Evolutionary conservation across 2,113 vertebrate genomes (phyloP).

Genomic region (Hippolais icterina): DNA sequence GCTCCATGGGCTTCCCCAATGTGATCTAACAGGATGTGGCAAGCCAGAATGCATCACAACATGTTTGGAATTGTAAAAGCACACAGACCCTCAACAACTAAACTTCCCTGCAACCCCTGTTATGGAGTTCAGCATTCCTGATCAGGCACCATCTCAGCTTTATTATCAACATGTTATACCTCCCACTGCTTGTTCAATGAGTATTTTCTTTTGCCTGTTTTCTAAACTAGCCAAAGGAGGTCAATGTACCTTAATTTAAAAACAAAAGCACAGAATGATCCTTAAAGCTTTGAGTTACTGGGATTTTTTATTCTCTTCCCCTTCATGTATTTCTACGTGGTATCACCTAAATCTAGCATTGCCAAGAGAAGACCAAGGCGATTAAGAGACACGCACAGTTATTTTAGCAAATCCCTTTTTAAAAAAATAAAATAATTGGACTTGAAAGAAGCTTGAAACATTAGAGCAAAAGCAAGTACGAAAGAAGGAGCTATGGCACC

Average conservation of each 20-base stretch:
- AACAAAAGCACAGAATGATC: neutral
- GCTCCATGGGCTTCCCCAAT: neutral
- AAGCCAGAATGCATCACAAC: neutral
- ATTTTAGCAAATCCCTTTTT: neutral
- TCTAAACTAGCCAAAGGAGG: neutral
- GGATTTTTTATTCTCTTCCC: neutral
- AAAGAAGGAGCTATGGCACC: neutral
- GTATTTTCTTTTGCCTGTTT: neutral
- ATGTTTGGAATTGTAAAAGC: neutral
- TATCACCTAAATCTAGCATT: neutral
- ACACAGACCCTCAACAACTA: neutral
- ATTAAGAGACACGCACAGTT: neutral
- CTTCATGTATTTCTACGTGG: neutral
- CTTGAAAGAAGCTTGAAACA: neutral
- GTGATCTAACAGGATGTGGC: constrained; percentile 44
- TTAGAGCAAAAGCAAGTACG: neutral
- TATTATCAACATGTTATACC: neutral
- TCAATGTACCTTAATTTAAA: neutral
- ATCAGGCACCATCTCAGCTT: neutral
- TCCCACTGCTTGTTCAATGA: neutral
- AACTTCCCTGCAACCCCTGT: neutral
- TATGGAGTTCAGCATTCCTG: neutral
- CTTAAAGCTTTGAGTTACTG: neutral
- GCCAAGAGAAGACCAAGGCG: neutral
- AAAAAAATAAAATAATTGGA: neutral